Percentiles rank a stretch among this genome's conserved stretches.
Evolutionary conservation across 2,113 vertebrate species (phyloP).

Genomic region (Opisthocomus hoazin): DNA sequence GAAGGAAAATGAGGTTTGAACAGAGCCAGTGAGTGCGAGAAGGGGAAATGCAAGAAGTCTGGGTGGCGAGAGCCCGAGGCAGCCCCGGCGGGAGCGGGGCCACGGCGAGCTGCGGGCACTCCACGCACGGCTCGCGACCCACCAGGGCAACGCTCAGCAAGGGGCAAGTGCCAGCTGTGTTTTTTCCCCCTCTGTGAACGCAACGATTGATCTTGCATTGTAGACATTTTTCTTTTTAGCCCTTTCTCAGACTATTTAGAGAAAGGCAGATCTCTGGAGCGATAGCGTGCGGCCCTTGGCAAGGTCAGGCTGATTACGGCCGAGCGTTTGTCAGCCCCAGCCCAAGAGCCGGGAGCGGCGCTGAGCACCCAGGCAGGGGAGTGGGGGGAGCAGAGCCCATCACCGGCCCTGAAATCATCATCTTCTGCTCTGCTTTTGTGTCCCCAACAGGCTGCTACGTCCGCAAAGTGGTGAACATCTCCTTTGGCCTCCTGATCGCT

Average conservation of each 20-base stretch:
- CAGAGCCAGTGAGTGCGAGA: neutral
- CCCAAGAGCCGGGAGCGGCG: neutral
- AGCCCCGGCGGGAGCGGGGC: neutral
- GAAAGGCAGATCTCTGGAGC: neutral
- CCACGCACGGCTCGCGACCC: accelerated
- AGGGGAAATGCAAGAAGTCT: neutral
- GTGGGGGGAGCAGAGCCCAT: neutral
- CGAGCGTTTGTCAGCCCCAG: neutral
- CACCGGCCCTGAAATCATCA: accelerated
- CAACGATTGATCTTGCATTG: neutral
- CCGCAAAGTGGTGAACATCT: conserved; percentile 76
- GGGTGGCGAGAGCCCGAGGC: neutral
- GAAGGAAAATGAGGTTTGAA: neutral
- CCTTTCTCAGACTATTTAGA: conserved; percentile 55
- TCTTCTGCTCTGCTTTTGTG: neutral
- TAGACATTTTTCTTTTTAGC: conserved; percentile 39
- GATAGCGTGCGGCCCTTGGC: neutral
- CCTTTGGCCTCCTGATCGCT: conserved; percentile 80
- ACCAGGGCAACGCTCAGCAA: neutral
- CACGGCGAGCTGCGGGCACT: neutral
- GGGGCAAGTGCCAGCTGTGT: neutral
- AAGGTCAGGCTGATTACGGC: neutral
- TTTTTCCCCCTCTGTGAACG: neutral
- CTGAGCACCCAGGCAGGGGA: neutral
- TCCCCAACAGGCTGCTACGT: conserved; percentile 54